Conservation (phyloP, 2,113 vertebrate species). For the Carlito syrichta region DNA sequence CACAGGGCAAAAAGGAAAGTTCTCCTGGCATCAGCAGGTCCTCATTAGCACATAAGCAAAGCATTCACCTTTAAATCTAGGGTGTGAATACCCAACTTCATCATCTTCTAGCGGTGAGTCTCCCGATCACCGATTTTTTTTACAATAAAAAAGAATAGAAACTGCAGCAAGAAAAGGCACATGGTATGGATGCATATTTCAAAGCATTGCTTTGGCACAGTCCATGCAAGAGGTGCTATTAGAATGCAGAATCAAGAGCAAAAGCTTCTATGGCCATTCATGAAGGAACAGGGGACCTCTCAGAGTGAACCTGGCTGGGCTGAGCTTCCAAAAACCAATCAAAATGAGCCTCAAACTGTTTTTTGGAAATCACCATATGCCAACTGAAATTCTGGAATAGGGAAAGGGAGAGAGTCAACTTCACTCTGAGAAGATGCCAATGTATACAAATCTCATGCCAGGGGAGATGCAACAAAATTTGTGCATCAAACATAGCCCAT, state of each 20-base stretch:
- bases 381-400: constrained; percentile 41
- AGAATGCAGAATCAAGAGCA: constrained; percentile 71
- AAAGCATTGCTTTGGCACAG: constrained; percentile 71
- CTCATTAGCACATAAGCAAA: constrained; percentile 83
- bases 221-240: constrained; percentile 79
- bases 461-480: constrained; percentile 66
- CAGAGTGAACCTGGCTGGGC: constrained; percentile 64
- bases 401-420: constrained; percentile 33
- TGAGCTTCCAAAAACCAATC: neutral
- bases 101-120: constrained; percentile 92
- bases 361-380: constrained; percentile 15
- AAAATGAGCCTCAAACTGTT: constrained; percentile 25
- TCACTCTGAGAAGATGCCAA: constrained; percentile 67
- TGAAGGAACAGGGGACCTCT: constrained; percentile 40
- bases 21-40: constrained; percentile 75
- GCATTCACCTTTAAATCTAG: constrained; percentile 94
- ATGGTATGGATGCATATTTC: constrained; percentile 54
- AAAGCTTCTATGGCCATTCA: constrained; percentile 65
- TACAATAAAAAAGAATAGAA: constrained; percentile 86
- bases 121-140: no score
- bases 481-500: constrained; percentile 32
- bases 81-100: constrained; percentile 90
- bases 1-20: constrained; percentile 62
- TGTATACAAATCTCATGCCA: constrained; percentile 62
- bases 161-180: constrained; percentile 85